Conservation (phyloP, 2,888 invertebrate genomes). For the Liposcelis brunnea region DNA sequence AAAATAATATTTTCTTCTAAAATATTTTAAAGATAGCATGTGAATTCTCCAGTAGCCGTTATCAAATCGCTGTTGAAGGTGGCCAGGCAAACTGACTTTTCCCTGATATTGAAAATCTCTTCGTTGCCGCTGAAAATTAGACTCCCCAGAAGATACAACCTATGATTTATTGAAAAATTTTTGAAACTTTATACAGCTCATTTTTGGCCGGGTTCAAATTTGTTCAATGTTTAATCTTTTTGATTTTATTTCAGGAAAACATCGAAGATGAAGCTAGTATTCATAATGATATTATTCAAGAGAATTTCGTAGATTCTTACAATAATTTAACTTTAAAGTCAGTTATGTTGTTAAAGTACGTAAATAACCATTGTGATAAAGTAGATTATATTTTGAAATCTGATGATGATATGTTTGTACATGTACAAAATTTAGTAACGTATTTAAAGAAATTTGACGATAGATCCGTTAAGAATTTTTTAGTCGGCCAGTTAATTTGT, state of each 20-base stretch:
- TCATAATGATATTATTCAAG: constrained; percentile 65
- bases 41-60: no score
- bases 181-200: no score
- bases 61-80: no score
- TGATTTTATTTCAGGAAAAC: constrained; percentile 34
- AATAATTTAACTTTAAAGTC: constrained; percentile 76
- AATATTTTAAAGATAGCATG: no score
- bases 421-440: constrained; percentile 46
- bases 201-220: background rate
- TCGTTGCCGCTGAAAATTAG: no score
- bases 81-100: no score
- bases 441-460: constrained; percentile 26
- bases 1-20: no score
- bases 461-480: constrained; percentile 22
- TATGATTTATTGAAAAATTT: no score
- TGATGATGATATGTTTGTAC: constrained; percentile 75
- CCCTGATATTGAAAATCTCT: no score
- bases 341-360: constrained; percentile 70
- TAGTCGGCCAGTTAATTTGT: constrained; percentile 64
- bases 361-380: constrained; percentile 42
- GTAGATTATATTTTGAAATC: constrained; percentile 62
- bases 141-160: no score
- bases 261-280: constrained; percentile 46
- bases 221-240: constrained; percentile 5
- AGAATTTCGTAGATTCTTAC: constrained; percentile 66